Evolutionary conservation across 1,140 invertebrate species (phyloP).

Genomic region (Brachionus angularis): DNA sequence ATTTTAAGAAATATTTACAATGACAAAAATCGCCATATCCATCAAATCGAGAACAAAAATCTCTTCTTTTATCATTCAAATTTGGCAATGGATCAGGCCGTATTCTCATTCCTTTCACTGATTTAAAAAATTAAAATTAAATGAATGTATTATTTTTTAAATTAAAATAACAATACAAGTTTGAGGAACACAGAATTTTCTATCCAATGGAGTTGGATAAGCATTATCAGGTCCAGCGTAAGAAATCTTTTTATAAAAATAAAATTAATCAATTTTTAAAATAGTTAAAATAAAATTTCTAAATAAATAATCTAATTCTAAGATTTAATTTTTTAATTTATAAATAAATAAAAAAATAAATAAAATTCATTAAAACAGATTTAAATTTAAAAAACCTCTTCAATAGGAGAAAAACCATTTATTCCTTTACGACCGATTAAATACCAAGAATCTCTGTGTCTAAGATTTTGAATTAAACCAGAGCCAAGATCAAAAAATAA

Average conservation of each 20-base stretch:
- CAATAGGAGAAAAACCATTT: slow-evolving; percentile 61
- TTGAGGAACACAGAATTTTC: slow-evolving; percentile 47
- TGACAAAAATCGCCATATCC: slow-evolving; percentile 59
- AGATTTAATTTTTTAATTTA: background rate
- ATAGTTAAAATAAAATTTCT: too few relatives aligned
- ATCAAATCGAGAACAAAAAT: slow-evolving; percentile 58
- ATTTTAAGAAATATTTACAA: too few relatives aligned
- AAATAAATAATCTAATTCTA: background rate
- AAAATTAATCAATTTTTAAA: too few relatives aligned
- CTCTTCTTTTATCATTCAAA: slow-evolving; percentile 55
- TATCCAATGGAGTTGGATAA: slow-evolving; percentile 47
- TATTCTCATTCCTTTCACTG: slow-evolving; percentile 53
- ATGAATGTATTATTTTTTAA: too few relatives aligned
- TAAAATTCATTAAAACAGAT: slow-evolving; percentile 43
- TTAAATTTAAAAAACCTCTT: slow-evolving; percentile 57
- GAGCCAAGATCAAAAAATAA: slow-evolving; percentile 60
- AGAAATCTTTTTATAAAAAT: slow-evolving; percentile 43
- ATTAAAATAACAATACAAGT: slow-evolving; percentile 47
- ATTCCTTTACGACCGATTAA: slow-evolving; percentile 63
- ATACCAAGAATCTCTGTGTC: slow-evolving; percentile 63
- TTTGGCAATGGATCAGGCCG: slow-evolving; percentile 56
- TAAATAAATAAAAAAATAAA: background rate
- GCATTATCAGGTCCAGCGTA: slow-evolving; percentile 44
- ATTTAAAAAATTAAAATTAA: background rate
- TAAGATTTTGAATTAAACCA: slow-evolving; percentile 62